Conservation (phyloP, 92 coral and sea anemone genomes). For the Pocillopora meandrina region DNA sequence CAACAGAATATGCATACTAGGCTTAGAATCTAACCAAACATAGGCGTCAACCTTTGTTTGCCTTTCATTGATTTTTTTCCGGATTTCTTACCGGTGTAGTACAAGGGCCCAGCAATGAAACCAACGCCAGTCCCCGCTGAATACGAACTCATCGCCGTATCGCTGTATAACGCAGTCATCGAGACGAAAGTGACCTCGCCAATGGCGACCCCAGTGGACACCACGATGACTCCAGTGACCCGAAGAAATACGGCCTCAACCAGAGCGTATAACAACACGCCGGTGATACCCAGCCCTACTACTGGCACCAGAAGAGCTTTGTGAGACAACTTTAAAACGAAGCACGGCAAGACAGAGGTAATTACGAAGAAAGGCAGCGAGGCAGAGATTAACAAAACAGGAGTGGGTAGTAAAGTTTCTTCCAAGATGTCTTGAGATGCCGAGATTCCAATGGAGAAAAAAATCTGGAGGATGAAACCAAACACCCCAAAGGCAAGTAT, state of each 20-base stretch:
- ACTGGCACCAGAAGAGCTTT: slow-evolving; percentile 40
- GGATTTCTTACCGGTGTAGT: slow-evolving; percentile 68
- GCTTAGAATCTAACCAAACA: too few species aligned
- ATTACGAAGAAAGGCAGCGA: slow-evolving; percentile 68
- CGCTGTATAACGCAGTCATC: slow-evolving; percentile 69
- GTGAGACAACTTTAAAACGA: slow-evolving; percentile 38
- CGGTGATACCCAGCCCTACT: slow-evolving; percentile 44
- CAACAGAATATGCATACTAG: too few species aligned
- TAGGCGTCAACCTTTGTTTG: too few species aligned
- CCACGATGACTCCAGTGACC: slow-evolving; percentile 59
- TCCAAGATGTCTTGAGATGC: slow-evolving; percentile 80
- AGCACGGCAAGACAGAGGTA: slow-evolving; percentile 57
- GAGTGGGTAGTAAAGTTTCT: slow-evolving; percentile 66
- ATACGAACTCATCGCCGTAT: slow-evolving; percentile 61
- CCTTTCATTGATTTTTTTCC: neutral
- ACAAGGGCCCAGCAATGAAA: slow-evolving; percentile 66
- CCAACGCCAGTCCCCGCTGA: slow-evolving; percentile 78
- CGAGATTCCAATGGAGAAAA: slow-evolving; percentile 58
- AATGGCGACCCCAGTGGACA: slow-evolving; percentile 63
- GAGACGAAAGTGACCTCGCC: slow-evolving; percentile 77
- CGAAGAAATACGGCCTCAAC: slow-evolving; percentile 43
- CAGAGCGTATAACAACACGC: slow-evolving; percentile 55
- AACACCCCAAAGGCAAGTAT: slow-evolving; percentile 25
- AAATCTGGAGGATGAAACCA: slow-evolving; percentile 55
- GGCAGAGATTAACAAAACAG: slow-evolving; percentile 61